These are phyloP conservation scores for Bettongia penicillata DNA, from an alignment of 2,113 vertebrate species.

Conservation along the genomic window DNA sequence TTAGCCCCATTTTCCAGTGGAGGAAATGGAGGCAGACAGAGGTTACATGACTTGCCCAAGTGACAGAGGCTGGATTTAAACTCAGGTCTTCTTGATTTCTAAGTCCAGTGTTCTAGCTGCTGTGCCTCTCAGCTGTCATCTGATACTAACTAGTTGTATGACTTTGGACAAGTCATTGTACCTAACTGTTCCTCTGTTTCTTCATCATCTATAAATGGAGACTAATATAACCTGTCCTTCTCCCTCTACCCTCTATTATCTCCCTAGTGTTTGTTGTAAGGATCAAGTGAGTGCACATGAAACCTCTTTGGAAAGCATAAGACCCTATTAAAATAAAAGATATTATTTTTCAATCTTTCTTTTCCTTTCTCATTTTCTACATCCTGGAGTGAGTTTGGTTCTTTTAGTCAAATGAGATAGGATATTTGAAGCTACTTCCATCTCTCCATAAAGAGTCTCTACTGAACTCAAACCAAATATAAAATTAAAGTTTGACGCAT, in stretches of 20 bases:
- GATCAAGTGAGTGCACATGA: not conserved
- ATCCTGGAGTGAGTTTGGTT: not conserved
- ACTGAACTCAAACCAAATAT: not conserved
- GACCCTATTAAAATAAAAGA: not conserved
- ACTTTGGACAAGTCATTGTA: not conserved
- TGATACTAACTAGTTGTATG: not conserved
- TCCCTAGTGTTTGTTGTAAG: not conserved
- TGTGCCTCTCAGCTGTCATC: not conserved
- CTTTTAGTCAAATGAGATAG: not conserved
- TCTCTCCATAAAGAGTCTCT: not conserved
- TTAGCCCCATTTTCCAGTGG: not conserved
- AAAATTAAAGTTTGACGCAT: not conserved
- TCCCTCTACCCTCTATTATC: not conserved
- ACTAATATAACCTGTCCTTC: not conserved
- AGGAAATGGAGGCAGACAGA: not conserved
- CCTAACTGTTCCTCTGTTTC: not conserved
- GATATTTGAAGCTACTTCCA: not conserved
- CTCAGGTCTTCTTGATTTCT: not conserved
- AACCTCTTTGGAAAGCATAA: not conserved
- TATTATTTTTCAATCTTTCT: not conserved
- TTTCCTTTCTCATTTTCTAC: not conserved
- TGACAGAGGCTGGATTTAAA: not conserved
- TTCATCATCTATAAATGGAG: not conserved
- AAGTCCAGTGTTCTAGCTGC: not conserved
- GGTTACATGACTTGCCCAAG: not conserved